Conservation (phyloP, 1,140 invertebrate species). For the Oscheius sp. region DNA sequence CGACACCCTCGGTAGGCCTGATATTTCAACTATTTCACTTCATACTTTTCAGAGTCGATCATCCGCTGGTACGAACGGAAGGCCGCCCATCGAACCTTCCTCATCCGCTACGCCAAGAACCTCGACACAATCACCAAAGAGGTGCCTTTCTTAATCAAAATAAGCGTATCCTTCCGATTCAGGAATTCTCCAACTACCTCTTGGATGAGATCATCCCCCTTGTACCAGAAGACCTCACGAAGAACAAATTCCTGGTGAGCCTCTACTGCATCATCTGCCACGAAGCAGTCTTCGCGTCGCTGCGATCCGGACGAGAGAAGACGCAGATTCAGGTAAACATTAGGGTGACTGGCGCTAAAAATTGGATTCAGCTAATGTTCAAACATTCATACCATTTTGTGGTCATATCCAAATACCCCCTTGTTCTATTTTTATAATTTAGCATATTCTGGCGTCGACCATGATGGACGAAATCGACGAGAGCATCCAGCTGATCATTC, state of each 20-base stretch:
- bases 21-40: neutral
- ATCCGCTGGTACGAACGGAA: neutral
- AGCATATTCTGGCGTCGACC: neutral
- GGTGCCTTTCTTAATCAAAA: too few species aligned
- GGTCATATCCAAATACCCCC: neutral
- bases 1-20: neutral
- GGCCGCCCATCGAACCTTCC: neutral
- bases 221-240: too few species aligned
- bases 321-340: neutral
- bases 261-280: too few species aligned
- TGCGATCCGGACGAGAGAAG: too few species aligned
- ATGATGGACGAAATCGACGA: neutral
- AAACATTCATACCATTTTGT: neutral
- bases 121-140: neutral
- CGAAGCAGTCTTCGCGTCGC: too few species aligned
- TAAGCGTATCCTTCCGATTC: neutral
- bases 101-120: neutral
- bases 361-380: neutral
- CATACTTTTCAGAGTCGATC: neutral
- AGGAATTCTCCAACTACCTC: neutral
- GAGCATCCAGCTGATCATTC: neutral
- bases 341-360: neutral
- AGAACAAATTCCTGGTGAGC: too few species aligned
- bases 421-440: neutral
- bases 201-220: neutral